Conservation (phyloP, 2,113 vertebrate species). For the Platichthys stellatus region DNA sequence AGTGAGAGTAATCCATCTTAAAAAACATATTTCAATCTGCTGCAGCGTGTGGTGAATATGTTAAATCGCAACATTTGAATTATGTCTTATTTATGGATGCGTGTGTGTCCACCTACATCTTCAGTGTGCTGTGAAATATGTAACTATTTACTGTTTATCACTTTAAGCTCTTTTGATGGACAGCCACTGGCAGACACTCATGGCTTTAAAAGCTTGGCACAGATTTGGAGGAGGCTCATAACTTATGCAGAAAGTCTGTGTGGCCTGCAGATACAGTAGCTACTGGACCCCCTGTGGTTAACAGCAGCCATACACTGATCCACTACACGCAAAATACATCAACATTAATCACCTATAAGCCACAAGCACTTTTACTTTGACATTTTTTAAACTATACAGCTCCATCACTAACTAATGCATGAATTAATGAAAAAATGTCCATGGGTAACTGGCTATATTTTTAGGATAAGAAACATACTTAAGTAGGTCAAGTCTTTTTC, state of each 20-base stretch:
- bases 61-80: constrained; percentile 21
- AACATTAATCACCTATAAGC: constrained; percentile 59
- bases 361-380: constrained; percentile 42
- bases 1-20: neutral
- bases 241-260: constrained; percentile 50
- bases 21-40: constrained; percentile 24
- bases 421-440: constrained; percentile 13
- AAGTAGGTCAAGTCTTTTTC: constrained; percentile 33
- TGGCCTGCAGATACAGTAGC: constrained; percentile 25
- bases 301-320: constrained; percentile 40
- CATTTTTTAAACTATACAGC: constrained; percentile 31
- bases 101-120: neutral
- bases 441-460: neutral
- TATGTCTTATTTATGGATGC: neutral
- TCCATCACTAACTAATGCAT: constrained; percentile 38
- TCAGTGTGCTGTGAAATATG: constrained; percentile 18
- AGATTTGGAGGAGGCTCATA: constrained; percentile 28
- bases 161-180: constrained; percentile 37
- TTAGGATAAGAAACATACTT: neutral
- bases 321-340: constrained; percentile 59
- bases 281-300: constrained; percentile 40
- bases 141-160: constrained; percentile 20
- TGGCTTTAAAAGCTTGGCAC: constrained; percentile 15
- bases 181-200: constrained; percentile 22
- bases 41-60: neutral